These are phyloP conservation scores for Gambusia holbrooki DNA, from an alignment of 2,113 vertebrate genomes.

Conservation along the genomic window DNA sequence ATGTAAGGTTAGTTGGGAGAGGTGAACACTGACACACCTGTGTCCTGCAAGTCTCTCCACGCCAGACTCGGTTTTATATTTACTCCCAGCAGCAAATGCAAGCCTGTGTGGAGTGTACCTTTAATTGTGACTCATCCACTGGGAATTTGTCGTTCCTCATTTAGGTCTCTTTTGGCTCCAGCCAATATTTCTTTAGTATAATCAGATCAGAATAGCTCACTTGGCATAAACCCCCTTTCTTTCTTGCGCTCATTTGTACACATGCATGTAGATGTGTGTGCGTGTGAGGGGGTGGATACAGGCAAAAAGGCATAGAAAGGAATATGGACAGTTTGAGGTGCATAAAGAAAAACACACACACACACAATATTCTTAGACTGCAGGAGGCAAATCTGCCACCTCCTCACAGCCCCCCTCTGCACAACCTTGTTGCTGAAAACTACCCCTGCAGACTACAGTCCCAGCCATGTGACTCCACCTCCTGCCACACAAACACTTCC, in stretches of 20 bases:
- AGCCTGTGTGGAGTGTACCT: neutral
- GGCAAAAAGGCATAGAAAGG: conserved; percentile 26
- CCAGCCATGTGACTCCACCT: conserved; percentile 50
- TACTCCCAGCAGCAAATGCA: neutral
- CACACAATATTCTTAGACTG: conserved; percentile 12
- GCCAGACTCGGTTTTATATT: conserved; percentile 12
- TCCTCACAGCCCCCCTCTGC: conserved; percentile 33
- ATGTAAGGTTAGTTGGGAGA: conserved; percentile 26
- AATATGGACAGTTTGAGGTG: conserved; percentile 24
- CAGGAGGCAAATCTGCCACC: conserved; percentile 53
- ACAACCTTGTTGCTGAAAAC: conserved; percentile 34
- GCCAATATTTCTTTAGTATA: conserved; percentile 18
- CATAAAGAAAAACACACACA: conserved; percentile 2
- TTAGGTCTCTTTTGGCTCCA: conserved; percentile 10
- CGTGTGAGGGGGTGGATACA: conserved; percentile 16
- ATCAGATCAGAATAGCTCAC: conserved; percentile 42
- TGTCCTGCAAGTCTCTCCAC: conserved; percentile 7
- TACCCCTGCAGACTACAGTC: conserved; percentile 45
- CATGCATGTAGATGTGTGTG: conserved; percentile 4
- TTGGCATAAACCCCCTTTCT: conserved; percentile 21
- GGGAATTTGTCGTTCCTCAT: conserved; percentile 4
- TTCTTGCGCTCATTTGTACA: conserved; percentile 18
- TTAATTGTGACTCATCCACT: conserved; percentile 23
- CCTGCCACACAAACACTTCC: conserved; percentile 31
- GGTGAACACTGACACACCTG: conserved; percentile 51